Conservation (phyloP, 2,797 vertebrate genomes). For the Poeciliopsis presidionis region DNA sequence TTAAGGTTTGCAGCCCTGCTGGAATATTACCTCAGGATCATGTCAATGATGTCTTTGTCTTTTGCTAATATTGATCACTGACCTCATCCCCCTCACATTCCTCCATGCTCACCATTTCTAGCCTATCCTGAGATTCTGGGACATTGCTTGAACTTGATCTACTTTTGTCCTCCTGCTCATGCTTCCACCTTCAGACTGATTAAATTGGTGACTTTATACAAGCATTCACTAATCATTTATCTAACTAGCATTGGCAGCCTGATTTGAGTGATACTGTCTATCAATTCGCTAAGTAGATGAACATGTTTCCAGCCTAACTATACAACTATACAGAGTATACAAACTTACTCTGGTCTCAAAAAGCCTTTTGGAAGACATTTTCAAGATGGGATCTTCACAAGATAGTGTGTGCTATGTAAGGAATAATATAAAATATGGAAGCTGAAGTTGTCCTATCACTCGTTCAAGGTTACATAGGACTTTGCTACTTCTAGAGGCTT, state of each 20-base stretch:
- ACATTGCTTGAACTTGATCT: not conserved
- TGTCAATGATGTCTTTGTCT: slow-evolving; percentile 10
- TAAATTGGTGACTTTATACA: not conserved
- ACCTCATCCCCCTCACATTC: slow-evolving; percentile 10
- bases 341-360: not conserved
- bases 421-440: not conserved
- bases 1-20: not conserved
- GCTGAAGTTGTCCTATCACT: not conserved
- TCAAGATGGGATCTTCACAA: not conserved
- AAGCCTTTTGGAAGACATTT: not conserved
- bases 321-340: too few relatives aligned
- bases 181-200: not conserved
- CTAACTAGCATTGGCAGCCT: not conserved
- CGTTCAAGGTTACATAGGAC: not conserved
- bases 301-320: not conserved
- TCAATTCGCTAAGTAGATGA: not conserved
- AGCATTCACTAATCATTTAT: not conserved
- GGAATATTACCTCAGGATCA: slow-evolving; percentile 5
- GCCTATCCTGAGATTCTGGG: not conserved
- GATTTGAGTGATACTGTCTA: not conserved
- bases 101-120: not conserved
- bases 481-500: not conserved
- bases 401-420: not conserved
- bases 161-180: not conserved
- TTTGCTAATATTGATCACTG: slow-evolving; percentile 9